Conservation (phyloP, 2,113 vertebrate species). For the Climacteris rufus region DNA sequence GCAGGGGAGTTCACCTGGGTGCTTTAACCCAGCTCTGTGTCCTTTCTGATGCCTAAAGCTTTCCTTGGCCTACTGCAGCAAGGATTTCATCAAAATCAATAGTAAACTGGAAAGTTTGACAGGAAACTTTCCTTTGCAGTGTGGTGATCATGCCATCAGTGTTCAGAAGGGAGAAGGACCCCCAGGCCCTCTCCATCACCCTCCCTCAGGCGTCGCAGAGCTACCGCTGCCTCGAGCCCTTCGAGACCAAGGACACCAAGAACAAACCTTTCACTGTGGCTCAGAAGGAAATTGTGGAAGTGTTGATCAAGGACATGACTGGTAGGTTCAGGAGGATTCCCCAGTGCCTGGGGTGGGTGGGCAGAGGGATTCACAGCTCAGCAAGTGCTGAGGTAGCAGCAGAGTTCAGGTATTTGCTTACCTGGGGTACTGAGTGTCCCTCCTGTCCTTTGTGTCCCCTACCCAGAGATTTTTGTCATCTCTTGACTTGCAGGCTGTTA, state of each 20-base stretch:
- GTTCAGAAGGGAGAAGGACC: neutral
- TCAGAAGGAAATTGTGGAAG: conserved; percentile 77
- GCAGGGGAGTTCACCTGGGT: neutral
- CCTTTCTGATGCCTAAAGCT: neutral
- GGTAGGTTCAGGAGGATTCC: conserved; percentile 65
- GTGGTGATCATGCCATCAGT: conserved; percentile 79
- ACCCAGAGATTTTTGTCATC: neutral
- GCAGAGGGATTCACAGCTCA: neutral
- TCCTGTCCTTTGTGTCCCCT: neutral
- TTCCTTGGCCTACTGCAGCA: neutral
- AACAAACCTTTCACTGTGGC: conserved; percentile 74
- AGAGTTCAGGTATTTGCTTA: neutral
- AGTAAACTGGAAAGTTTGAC: neutral
- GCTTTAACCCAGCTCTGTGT: neutral
- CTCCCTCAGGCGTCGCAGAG: conserved; percentile 74
- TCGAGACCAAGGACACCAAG: conserved; percentile 83
- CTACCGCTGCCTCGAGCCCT: conserved; percentile 80
- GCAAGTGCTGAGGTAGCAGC: neutral
- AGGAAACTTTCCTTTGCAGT: conserved; percentile 53
- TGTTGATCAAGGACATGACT: conserved; percentile 86
- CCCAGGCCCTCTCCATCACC: conserved; percentile 39
- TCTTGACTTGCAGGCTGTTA: neutral
- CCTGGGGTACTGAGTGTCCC: neutral
- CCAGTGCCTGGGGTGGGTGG: neutral
- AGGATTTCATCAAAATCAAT: neutral